Base-by-base conservation (phyloP, 2,113 vertebrate species). In the Neotragus pygmaeus region DNA sequence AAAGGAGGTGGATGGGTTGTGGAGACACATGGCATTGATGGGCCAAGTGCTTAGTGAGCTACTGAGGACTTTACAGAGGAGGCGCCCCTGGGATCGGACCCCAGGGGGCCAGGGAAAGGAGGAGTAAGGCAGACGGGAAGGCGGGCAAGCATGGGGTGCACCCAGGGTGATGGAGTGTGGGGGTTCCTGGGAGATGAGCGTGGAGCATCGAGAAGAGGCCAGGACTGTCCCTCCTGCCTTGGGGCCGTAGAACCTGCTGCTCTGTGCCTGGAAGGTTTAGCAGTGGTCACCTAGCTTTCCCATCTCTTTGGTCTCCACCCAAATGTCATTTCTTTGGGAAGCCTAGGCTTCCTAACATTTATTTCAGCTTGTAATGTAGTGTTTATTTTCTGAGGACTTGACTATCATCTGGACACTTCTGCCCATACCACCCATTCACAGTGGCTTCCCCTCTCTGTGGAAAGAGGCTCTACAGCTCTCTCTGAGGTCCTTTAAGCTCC, bases 11-110 rank as follows among this genome's bases (percentile, higher is more conserved):
- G 25, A 1, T 0, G 45, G 8, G 53, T 36, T 13, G 13, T 6
- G 11, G n/a, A 33, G 23, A n/a, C 84, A 28, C n/a, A 7, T 15
- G 30, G 30, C 28, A 1, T 23, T 1, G 2, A 51, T 19, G 39
- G 33, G 19, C 39, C 10, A 30, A 36, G 64, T 25, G 27, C 33
- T 49, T 49, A 73, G 70, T 2, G 51, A 33, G 73, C n/a, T 27
- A 7, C 39, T 28, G 58, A 70, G 33, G 70, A 6, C 81, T 49
- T 80, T 19, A 14, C 15, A 51, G 89, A 82, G 49, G 73, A 49
- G 60, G 5, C 5, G 10, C 7, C 27, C 0, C 43, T 43, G 25
- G 27, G 17, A 27, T 43, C 0, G 1, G 70, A 36, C 17, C 17
- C 5, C 1, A 11, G 49, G n/a, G 25, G 8, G 13, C 33, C 47